Conservation (phyloP, 1,140 invertebrate species). For the Trissolcus basalis region DNA sequence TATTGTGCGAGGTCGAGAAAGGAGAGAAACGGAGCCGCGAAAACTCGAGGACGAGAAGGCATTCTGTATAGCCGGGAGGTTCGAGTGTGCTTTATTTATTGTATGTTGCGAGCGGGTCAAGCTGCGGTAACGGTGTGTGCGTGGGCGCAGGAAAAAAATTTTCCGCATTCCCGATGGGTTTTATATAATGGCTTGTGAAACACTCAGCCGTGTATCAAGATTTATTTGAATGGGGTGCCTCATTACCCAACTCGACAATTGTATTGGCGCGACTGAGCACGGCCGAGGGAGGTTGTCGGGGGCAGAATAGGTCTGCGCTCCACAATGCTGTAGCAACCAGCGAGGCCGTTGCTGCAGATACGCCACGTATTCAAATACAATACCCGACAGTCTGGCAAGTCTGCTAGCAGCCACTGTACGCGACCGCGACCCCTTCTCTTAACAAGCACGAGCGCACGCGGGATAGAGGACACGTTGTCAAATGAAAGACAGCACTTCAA, state of each 20-base stretch:
- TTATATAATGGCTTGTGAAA: conserved; percentile 67
- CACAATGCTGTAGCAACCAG: conserved; percentile 64
- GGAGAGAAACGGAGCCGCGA: conserved; percentile 1
- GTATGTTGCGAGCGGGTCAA: conserved; percentile 13
- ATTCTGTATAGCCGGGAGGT: conserved; percentile 4
- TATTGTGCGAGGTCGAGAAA: not conserved
- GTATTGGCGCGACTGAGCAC: conserved; percentile 63
- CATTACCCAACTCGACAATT: conserved; percentile 74
- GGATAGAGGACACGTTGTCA: conserved; percentile 71
- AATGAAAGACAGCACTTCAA: conserved; percentile 73
- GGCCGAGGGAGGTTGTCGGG: conserved; percentile 38
- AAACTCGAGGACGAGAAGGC: conserved; percentile 2
- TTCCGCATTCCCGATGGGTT: conserved; percentile 54
- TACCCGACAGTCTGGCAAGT: conserved; percentile 70
- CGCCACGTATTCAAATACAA: conserved; percentile 74
- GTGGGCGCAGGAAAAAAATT: conserved; percentile 56
- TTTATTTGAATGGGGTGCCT: conserved; percentile 75
- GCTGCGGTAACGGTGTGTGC: not conserved
- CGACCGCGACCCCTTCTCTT: conserved; percentile 70
- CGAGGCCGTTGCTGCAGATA: conserved; percentile 64
- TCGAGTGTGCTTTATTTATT: conserved; percentile 37
- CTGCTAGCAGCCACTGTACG: conserved; percentile 46
- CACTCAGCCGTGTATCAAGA: conserved; percentile 70
- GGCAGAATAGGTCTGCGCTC: conserved; percentile 37
- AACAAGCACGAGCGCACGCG: conserved; percentile 70